phyloP scores from a whole-genome alignment of 2,113 vertebrate species.

The Rhinogobius similis region DNA sequence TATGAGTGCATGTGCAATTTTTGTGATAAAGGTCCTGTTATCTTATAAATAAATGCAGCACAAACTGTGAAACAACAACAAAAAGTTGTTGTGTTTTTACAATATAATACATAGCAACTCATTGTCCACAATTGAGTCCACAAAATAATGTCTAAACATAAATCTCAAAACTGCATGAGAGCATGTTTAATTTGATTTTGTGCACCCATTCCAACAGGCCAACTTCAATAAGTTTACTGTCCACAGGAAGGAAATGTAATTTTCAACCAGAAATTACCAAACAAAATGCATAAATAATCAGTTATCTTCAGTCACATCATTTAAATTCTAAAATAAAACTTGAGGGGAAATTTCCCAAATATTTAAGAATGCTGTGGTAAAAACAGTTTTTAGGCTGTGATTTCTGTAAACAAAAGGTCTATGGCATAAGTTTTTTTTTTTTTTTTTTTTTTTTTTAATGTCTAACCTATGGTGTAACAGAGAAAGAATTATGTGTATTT shows the following conservation, averaged over 20 bases:
- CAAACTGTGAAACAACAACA: too few species aligned
- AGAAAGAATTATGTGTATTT: too few species aligned
- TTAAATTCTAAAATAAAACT: conserved; percentile 4
- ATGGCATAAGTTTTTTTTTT: too few species aligned
- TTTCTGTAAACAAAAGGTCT: too few species aligned
- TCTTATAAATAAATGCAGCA: too few species aligned
- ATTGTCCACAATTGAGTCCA: too few species aligned
- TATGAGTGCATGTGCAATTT: too few species aligned
- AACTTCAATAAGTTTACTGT: conserved; percentile 18
- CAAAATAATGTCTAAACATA: background rate
- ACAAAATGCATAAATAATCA: conserved; percentile 18
- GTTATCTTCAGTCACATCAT: background rate
- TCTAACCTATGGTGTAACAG: too few species aligned
- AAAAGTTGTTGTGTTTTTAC: too few species aligned
- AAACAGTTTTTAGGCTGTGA: background rate
- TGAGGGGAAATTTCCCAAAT: background rate
- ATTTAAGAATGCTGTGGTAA: background rate
- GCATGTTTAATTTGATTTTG: conserved; percentile 26
- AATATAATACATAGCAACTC: too few species aligned
- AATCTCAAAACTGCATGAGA: background rate
- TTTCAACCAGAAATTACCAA: conserved; percentile 19
- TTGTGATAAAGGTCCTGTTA: too few species aligned
- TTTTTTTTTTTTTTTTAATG: too few species aligned
- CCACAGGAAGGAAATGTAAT: conserved; percentile 20
- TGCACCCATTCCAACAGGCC: conserved; percentile 16